Evolutionary conservation across 2,113 vertebrate genomes (phyloP).

Genomic region (Indicator indicator): DNA sequence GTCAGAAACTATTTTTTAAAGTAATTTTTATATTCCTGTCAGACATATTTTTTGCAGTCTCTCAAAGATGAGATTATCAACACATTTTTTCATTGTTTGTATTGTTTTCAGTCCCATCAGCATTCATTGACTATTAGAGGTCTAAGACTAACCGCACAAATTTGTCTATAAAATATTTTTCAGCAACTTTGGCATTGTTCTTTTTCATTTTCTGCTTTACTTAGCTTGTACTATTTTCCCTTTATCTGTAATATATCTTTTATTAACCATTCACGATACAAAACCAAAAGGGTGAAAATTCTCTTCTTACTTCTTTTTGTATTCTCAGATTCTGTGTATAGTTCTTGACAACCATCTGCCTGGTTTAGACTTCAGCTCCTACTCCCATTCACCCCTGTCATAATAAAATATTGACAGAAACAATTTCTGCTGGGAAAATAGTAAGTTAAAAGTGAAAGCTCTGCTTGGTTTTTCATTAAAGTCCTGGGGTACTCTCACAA

Average conservation of each 20-base stretch:
- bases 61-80: not conserved
- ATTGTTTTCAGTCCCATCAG: not conserved
- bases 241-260: not conserved
- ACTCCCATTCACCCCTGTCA: not conserved
- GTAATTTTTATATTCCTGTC: not conserved
- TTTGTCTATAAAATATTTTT: not conserved
- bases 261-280: not conserved
- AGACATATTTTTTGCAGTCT: constrained; percentile 3
- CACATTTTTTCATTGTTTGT: not conserved
- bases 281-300: not conserved
- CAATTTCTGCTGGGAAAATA: not conserved
- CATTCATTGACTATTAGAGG: not conserved
- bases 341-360: constrained; percentile 25
- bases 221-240: not conserved
- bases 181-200: not conserved
- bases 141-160: not conserved
- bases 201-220: not conserved
- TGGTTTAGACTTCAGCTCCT: not conserved
- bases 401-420: constrained; percentile 35
- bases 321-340: not conserved
- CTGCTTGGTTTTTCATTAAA: constrained; percentile 8
- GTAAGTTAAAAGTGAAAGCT: constrained; percentile 36
- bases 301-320: not conserved
- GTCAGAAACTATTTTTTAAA: not conserved
- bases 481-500: not conserved